Evolutionary conservation across 1,140 invertebrate species (phyloP).

Genomic region (Pectinophora gossypiella): DNA sequence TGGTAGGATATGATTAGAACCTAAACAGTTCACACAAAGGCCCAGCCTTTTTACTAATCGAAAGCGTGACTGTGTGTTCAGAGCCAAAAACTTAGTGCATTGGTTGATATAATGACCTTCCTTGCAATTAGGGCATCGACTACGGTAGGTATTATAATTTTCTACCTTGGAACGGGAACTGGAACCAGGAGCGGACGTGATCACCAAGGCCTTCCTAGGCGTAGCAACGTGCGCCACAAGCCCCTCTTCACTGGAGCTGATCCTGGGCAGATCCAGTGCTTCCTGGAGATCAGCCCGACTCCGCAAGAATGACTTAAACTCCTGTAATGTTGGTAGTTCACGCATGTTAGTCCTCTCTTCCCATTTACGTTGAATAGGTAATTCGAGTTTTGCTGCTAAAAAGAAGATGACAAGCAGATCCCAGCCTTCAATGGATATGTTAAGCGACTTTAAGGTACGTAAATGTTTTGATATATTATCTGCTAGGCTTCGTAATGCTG

Average conservation of each 20-base stretch:
- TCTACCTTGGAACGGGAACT: neutral
- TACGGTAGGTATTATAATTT: neutral
- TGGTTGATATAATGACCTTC: neutral
- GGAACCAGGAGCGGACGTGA: neutral
- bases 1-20: neutral
- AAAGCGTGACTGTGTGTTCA: neutral
- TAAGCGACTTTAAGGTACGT: neutral
- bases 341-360: neutral
- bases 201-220: neutral
- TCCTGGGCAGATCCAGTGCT: neutral
- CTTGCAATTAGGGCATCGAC: neutral
- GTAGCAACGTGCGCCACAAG: neutral
- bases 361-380: neutral
- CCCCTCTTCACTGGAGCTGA: neutral
- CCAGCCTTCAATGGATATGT: neutral
- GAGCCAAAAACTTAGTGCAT: neutral
- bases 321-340: conserved; percentile 3
- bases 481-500: neutral
- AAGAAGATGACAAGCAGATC: neutral
- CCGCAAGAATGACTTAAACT: neutral
- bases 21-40: neutral
- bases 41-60: neutral
- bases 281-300: neutral
- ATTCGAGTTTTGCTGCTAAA: neutral
- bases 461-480: conserved; percentile 3